These are phyloP conservation scores for Psilopsiagon aurifrons DNA, from an alignment of 2,113 vertebrate genomes.

Conservation along the genomic window DNA sequence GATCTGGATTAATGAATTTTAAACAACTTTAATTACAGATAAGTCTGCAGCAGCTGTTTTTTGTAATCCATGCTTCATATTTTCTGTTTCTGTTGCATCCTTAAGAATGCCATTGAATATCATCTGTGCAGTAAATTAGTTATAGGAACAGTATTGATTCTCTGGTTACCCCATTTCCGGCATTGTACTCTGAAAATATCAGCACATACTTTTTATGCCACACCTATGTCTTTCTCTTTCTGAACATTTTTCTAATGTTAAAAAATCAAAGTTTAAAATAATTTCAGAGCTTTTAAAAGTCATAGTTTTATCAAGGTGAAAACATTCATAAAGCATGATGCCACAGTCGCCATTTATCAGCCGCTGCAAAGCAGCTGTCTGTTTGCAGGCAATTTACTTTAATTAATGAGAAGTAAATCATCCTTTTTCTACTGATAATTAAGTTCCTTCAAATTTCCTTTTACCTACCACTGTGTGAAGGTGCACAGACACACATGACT, in stretches of 20 bases:
- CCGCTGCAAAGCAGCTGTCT: neutral
- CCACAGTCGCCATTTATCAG: neutral
- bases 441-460: neutral
- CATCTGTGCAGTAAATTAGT: neutral
- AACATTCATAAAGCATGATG: neutral
- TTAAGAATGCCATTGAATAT: neutral
- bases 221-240: neutral
- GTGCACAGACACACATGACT: neutral
- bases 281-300: neutral
- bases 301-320: neutral
- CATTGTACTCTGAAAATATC: neutral
- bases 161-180: neutral
- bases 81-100: neutral
- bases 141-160: neutral
- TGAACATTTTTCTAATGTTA: neutral
- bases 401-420: neutral
- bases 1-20: neutral
- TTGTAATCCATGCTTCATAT: neutral
- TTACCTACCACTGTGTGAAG: neutral
- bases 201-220: neutral
- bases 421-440: neutral
- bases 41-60: neutral
- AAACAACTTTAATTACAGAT: neutral
- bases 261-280: neutral
- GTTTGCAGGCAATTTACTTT: neutral